Evolutionary conservation across 2,113 vertebrate species (phyloP), one percentile per base, ranked within the genome.

Genomic region (Lagopus leucura): DNA sequence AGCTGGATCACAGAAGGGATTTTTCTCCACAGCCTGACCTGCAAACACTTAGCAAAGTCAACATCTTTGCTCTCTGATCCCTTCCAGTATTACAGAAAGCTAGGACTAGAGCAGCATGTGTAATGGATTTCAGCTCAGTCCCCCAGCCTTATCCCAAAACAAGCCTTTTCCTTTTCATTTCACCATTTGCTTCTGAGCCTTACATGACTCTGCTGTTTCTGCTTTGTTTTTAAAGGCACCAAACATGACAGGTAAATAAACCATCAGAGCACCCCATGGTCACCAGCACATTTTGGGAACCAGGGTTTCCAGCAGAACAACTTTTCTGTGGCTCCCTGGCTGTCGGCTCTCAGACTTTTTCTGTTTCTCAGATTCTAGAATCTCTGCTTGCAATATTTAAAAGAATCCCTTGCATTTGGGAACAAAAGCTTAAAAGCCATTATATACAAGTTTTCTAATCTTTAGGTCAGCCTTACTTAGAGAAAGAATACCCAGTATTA

Each of bases 51-150:
- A 76, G 54, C 34, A 88, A 95, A 85, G 42, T 85, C 76, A 71
- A 81, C 60, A 82, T 66, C 70, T 96, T 89, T 92, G 19, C 67
- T 91, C 54, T 87, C 78, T 80, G 38, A 89, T 90, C 60, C 47
- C 27, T 85, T 60, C 54, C 84, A 94, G 82, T 74, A 74, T 67
- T 80, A 89, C 79, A 85, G 54, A 89, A 77, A 66, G 6, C 86
- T 57, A 65, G 71, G 27, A 85, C 36, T 43, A 10, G 25, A 91
- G 81, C 63, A 91, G 54, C 6, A n/a, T 34, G 38, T 82, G 72
- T 77, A 82, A 82, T 21, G 85, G 61, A 91, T 95, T 91, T 80
- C 82, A 86, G n/a, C 70, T 57, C 61, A 25, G 57, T 74, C 40
- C 75, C 3, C 0, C 61, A 88, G 34, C 43, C 60, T 77, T 36